Evolutionary conservation across 2,888 invertebrate genomes (phyloP).

Genomic region (Catocala sponsa): DNA sequence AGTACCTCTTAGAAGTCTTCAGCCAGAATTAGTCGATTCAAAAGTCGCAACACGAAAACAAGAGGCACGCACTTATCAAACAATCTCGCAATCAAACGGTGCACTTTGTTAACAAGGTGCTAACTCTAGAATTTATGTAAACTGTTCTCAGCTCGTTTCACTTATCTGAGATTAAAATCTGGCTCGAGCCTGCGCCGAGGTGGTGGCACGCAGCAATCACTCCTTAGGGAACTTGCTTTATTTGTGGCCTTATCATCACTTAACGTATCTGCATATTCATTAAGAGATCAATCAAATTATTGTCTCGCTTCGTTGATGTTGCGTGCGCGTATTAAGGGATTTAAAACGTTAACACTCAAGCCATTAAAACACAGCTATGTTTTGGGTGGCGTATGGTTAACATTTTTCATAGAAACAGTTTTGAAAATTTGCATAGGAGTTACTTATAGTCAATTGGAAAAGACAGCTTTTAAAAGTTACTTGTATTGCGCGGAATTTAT

Average conservation of each 20-base stretch:
- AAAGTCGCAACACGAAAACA: constrained; percentile 44
- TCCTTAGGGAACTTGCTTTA: constrained; percentile 80
- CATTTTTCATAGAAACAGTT: background rate
- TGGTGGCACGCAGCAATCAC: constrained; percentile 80
- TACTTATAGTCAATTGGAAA: no score
- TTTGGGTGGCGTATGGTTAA: background rate
- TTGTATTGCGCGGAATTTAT: no score
- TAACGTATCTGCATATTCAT: constrained; percentile 87
- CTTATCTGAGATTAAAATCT: constrained; percentile 88
- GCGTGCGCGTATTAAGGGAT: constrained; percentile 39
- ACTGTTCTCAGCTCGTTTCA: constrained; percentile 78
- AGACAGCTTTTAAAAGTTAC: no score
- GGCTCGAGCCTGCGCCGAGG: constrained; percentile 66
- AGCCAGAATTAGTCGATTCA: constrained; percentile 23
- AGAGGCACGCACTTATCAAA: constrained; percentile 70
- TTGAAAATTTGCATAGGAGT: no score
- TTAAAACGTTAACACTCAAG: constrained; percentile 14
- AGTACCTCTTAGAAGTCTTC: background rate
- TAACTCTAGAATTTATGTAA: constrained; percentile 87
- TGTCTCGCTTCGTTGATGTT: constrained; percentile 52
- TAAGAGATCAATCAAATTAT: constrained; percentile 84
- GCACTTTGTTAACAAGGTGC: constrained; percentile 87
- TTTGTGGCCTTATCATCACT: constrained; percentile 82
- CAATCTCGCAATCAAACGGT: constrained; percentile 81
- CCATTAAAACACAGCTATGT: background rate